Conservation (phyloP, 2,888 invertebrate genomes). For the Epirrita christyi region DNA sequence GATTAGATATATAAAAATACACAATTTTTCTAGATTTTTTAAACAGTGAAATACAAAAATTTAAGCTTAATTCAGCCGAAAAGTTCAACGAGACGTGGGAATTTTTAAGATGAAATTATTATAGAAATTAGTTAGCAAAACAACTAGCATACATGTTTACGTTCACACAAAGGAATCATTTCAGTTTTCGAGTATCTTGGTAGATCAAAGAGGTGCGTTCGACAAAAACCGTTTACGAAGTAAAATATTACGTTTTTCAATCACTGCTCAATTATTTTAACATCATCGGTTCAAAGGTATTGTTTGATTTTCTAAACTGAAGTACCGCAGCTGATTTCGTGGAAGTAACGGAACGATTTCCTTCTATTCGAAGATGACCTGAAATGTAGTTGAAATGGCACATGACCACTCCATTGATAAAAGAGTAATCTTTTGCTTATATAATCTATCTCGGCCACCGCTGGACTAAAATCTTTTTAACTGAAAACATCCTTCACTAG, state of each 20-base stretch:
- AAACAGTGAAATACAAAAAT: too few relatives aligned
- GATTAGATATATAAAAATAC: too few relatives aligned
- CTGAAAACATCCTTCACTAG: too few relatives aligned
- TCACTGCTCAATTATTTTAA: conserved; percentile 30
- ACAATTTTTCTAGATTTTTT: too few relatives aligned
- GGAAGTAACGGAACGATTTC: conserved; percentile 7
- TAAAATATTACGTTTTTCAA: conserved; percentile 34
- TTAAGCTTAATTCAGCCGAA: too few relatives aligned
- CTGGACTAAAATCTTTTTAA: too few relatives aligned
- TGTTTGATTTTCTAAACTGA: conserved; percentile 44
- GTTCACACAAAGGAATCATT: conserved; percentile 20
- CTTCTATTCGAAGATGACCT: neutral
- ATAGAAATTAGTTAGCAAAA: conserved; percentile 34
- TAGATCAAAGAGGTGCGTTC: conserved; percentile 14
- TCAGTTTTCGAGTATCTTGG: neutral
- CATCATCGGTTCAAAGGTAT: conserved; percentile 28
- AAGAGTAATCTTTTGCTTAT: too few relatives aligned
- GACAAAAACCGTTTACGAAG: conserved; percentile 20
- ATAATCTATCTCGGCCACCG: too few relatives aligned
- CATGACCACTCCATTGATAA: too few relatives aligned
- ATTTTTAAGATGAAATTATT: conserved; percentile 11
- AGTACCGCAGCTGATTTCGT: conserved; percentile 35
- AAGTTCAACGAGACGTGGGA: conserved; percentile 1
- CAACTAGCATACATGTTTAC: conserved; percentile 28
- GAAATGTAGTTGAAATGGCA: too few relatives aligned